Conservation (phyloP, 2,113 vertebrate species). For the Bubo scandiacus region DNA sequence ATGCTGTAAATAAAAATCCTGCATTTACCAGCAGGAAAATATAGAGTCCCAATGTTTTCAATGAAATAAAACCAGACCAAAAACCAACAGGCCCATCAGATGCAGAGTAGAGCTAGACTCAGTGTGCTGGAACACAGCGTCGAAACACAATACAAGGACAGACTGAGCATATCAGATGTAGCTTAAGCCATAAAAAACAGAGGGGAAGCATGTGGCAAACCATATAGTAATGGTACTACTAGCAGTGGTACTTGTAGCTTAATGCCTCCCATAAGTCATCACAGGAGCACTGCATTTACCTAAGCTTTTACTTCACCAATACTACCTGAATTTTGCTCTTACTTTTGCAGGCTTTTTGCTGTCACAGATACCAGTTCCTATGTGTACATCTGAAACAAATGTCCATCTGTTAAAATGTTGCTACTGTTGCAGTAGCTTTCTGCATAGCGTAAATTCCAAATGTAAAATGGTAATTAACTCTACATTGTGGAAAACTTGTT, state of each 20-base stretch:
- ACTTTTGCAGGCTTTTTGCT: not conserved
- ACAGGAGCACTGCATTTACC: not conserved
- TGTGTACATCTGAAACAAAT: not conserved
- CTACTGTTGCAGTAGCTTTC: not conserved
- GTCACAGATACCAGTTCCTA: not conserved
- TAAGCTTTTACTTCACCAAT: not conserved
- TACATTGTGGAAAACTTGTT: not conserved
- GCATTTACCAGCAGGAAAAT: not conserved
- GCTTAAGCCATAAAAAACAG: not conserved
- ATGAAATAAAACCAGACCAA: not conserved
- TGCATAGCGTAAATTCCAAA: not conserved
- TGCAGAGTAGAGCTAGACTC: not conserved
- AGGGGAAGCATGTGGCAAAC: not conserved
- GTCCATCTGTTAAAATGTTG: not conserved
- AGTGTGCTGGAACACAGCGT: not conserved
- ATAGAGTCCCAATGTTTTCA: not conserved
- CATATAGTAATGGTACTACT: not conserved
- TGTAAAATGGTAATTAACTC: not conserved
- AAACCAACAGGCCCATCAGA: not conserved
- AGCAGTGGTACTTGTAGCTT: not conserved
- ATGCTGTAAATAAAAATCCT: not conserved
- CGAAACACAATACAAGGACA: not conserved
- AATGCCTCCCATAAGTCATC: not conserved
- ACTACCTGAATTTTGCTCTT: not conserved
- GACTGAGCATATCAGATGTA: not conserved